Conservation (phyloP, 1,140 invertebrate species). For the Pristionchus pacificus region DNA sequence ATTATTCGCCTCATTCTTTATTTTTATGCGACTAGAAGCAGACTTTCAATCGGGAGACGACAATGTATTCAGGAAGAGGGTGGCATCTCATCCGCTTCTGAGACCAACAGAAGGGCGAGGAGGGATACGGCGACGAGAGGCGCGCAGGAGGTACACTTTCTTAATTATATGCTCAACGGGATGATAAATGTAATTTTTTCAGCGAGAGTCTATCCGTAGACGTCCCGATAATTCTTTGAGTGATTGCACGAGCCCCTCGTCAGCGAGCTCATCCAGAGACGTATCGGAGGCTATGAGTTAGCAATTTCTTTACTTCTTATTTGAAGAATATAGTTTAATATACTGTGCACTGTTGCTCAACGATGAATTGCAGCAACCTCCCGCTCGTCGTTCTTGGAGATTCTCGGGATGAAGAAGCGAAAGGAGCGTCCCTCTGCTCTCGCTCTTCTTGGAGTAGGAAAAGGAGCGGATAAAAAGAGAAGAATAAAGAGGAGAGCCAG, state of each 20-base stretch:
- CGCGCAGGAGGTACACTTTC: too few relatives aligned
- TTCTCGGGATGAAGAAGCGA: slow-evolving; percentile 24
- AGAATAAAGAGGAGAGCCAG: not conserved
- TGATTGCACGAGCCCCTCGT: slow-evolving; percentile 31
- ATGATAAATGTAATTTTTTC: too few relatives aligned
- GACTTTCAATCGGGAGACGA: too few relatives aligned
- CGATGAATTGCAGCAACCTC: slow-evolving; percentile 26
- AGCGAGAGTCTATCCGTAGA: not conserved
- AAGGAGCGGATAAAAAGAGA: not conserved
- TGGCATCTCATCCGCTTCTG: not conserved
- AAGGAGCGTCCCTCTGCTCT: not conserved
- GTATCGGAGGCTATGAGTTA: slow-evolving; percentile 32
- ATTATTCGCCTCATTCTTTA: slow-evolving; percentile 1
- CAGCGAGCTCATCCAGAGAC: slow-evolving; percentile 26
- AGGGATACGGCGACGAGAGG: too few relatives aligned
- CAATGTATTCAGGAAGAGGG: slow-evolving; percentile 3
- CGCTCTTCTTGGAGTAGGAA: not conserved
- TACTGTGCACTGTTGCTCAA: not conserved
- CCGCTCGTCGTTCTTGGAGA: slow-evolving; percentile 32
- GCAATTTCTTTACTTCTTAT: too few relatives aligned
- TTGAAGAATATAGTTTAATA: not conserved
- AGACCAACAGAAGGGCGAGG: slow-evolving; percentile 9
- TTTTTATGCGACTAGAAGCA: too few relatives aligned
- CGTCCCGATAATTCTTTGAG: slow-evolving; percentile 17
- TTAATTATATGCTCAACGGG: too few relatives aligned